Evolutionary conservation across 2,888 invertebrate genomes (phyloP), one percentile per base, ranked within the genome.

Genomic region (Emmelina monodactyla): DNA sequence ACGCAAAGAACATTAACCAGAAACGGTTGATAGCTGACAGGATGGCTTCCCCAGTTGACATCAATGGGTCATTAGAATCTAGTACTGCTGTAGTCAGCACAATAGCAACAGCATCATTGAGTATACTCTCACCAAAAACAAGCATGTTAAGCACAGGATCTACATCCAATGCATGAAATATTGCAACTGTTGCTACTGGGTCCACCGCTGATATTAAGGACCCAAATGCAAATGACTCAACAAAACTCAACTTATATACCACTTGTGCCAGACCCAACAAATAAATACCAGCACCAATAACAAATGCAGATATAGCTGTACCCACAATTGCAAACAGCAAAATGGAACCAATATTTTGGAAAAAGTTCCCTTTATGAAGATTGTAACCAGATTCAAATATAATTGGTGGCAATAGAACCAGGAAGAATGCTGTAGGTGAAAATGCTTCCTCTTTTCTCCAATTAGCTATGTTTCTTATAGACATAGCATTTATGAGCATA

Each of bases 321-420:
- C 99, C 99, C 50, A 97, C 85, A 50, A 98, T 96, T 2, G 99
- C 98, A 85, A 99, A 99, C 1, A 97, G 88, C 56, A 98, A 75
- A 52, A 99, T 99, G 2, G 97, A 97, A n/a, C 97, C 97, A 60
- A 99, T 97, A 61, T 99, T 99, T 73, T 98, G 96, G 56, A 92
- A 93, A 56, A 92, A 93, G 56, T 93, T 92, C 44, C 97, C 97
- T 73, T 99, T 99, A 58, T 99, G 98, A 40, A 99, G 83, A 82
- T 98, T 99, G 63, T 98, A 99, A 2, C 98, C 98, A 2, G 97
- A 97, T 71, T 99, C 99, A 80, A 99, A 99, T 51, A 99, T 99
- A 37, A 99, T 99, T 1, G 99, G 99, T 7, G 99, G 99, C 34
- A 99, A 71, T 1, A 99, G 83, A 2, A 99, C 92, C 34, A 99